Evolutionary conservation across 2,113 vertebrate genomes (phyloP).

Genomic region (Sardina pilchardus): DNA sequence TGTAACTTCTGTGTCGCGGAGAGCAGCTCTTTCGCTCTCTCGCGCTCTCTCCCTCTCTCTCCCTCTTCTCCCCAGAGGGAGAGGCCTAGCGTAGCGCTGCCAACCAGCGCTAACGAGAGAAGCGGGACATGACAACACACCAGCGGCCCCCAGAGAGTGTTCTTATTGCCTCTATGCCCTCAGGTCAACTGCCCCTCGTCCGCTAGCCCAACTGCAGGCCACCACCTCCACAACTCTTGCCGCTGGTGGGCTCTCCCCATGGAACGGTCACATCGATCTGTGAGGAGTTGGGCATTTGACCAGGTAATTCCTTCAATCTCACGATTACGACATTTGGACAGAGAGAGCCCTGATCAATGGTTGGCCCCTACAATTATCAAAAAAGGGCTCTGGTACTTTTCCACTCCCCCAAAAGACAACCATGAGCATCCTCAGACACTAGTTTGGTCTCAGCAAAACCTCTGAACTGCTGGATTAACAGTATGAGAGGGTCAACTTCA

Average conservation of each 20-base stretch:
- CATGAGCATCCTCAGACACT: not conserved
- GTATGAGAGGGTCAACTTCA: not conserved
- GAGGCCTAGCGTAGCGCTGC: constrained; percentile 25
- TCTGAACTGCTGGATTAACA: not conserved
- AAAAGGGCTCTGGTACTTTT: not conserved
- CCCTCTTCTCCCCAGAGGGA: not conserved
- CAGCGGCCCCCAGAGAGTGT: constrained; percentile 5
- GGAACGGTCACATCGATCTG: not conserved
- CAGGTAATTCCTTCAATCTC: not conserved
- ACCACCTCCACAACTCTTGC: not conserved
- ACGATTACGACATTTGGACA: not conserved
- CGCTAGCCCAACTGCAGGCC: not conserved
- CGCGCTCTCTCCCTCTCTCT: not conserved
- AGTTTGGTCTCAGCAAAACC: not conserved
- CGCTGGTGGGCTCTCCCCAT: not conserved
- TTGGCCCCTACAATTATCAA: not conserved
- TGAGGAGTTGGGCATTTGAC: not conserved
- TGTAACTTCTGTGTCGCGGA: constrained; percentile 36
- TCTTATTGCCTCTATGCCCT: constrained; percentile 19
- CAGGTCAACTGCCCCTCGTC: not conserved
- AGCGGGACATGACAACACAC: constrained; percentile 21
- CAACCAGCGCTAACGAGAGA: constrained; percentile 36
- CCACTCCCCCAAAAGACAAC: not conserved
- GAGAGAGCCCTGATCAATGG: not conserved
- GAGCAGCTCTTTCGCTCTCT: constrained; percentile 8